These are phyloP conservation scores for Netelia inedita DNA, from an alignment of 2,888 invertebrate genomes.

Conservation along the genomic window DNA sequence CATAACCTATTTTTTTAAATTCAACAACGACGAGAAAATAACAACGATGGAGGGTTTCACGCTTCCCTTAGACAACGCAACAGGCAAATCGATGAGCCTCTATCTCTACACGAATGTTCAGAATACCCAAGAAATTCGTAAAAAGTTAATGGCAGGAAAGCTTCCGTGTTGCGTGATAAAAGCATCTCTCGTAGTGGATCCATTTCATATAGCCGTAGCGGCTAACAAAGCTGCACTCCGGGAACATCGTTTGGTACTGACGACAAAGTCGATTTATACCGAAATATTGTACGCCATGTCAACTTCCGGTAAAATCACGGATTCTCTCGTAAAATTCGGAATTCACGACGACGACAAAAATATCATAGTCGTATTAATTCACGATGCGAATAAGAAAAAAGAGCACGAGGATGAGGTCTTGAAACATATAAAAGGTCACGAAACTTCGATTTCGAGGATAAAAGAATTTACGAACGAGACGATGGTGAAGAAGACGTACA, in stretches of 20 bases:
- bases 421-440: slow-evolving; percentile 87
- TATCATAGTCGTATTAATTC: slow-evolving; percentile 85
- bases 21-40: slow-evolving; percentile 16
- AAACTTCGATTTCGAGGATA: slow-evolving; percentile 86
- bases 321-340: slow-evolving; percentile 89
- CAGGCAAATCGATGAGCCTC: slow-evolving; percentile 85
- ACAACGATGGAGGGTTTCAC: slow-evolving; percentile 73
- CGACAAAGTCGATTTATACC: slow-evolving; percentile 88
- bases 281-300: slow-evolving; percentile 91
- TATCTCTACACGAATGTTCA: slow-evolving; percentile 87
- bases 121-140: slow-evolving; percentile 87
- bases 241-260: slow-evolving; percentile 85
- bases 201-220: slow-evolving; percentile 88
- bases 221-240: slow-evolving; percentile 89
- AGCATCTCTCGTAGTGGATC: slow-evolving; percentile 87
- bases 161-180: slow-evolving; percentile 89
- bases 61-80: slow-evolving; percentile 84
- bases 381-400: slow-evolving; percentile 77
- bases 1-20: not conserved
- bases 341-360: slow-evolving; percentile 86
- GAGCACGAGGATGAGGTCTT: slow-evolving; percentile 82
- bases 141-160: slow-evolving; percentile 86
- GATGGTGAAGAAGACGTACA: slow-evolving; percentile 88
- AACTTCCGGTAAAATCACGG: slow-evolving; percentile 89
- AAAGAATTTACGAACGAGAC: slow-evolving; percentile 85